A percentile compares a stretch with the other conserved stretches of the same genome.
Evolutionary conservation across 2,797 vertebrate species (phyloP).

Genomic region (Microctenopoma lineatum): DNA sequence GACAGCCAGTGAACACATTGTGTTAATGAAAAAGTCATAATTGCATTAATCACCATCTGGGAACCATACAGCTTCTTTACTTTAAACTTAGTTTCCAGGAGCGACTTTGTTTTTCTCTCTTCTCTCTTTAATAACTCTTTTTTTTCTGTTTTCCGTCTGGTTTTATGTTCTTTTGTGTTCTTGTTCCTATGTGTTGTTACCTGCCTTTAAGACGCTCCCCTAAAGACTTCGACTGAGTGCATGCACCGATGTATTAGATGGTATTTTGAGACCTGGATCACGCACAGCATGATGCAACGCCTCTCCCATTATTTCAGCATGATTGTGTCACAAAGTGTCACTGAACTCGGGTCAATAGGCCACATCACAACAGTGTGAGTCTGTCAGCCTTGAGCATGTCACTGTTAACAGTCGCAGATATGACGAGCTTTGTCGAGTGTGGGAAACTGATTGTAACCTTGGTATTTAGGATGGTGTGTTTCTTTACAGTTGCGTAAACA

Average conservation of each 20-base stretch:
- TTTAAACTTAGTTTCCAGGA: slow-evolving; percentile 50
- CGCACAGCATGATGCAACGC: not conserved
- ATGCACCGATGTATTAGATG: not conserved
- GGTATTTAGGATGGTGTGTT: slow-evolving; percentile 61
- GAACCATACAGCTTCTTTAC: slow-evolving; percentile 24
- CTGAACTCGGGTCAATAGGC: slow-evolving; percentile 5
- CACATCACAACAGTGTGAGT: not conserved
- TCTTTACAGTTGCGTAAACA: slow-evolving; percentile 67
- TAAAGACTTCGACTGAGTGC: slow-evolving; percentile 7
- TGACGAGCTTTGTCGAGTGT: slow-evolving; percentile 54
- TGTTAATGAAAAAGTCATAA: slow-evolving; percentile 32
- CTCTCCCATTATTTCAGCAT: not conserved
- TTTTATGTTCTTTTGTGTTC: slow-evolving; percentile 22
- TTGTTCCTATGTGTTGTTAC: slow-evolving; percentile 25
- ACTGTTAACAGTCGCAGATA: slow-evolving; percentile 38
- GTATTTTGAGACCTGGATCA: not conserved
- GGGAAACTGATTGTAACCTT: slow-evolving; percentile 69
- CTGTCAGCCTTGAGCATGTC: slow-evolving; percentile 24
- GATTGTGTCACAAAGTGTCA: not conserved
- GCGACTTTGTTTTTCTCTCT: slow-evolving; percentile 13
- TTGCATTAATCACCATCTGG: slow-evolving; percentile 58
- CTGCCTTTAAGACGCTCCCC: slow-evolving; percentile 36
- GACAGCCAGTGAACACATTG: slow-evolving; percentile 5
- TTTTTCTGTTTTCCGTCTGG: slow-evolving; percentile 39
- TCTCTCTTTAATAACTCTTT: slow-evolving; percentile 4